A percentile compares a stretch with the other conserved stretches of the same genome.
Evolutionary conservation across 2,888 invertebrate species (phyloP).

Genomic region (Ellobium chinense): DNA sequence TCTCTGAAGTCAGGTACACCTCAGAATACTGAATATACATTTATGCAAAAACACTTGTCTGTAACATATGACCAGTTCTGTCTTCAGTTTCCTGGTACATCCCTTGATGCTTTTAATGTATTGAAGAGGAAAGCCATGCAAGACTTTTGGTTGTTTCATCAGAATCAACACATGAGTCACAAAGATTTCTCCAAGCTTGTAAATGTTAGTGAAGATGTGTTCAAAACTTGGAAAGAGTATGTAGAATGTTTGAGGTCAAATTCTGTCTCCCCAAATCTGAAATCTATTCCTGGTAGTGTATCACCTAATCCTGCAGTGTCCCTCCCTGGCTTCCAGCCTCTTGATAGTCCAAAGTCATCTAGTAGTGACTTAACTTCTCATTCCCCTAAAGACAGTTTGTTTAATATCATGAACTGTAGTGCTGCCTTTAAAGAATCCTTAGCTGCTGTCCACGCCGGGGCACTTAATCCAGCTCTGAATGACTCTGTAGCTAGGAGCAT

Average conservation of each 20-base stretch:
- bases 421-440: slow-evolving; percentile 9
- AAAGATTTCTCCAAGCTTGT: slow-evolving; percentile 43
- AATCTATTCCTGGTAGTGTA: neutral
- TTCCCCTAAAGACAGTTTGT: neutral
- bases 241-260: slow-evolving; percentile 21
- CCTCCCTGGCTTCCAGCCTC: slow-evolving; percentile 11
- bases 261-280: slow-evolving; percentile 12
- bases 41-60: slow-evolving; percentile 48
- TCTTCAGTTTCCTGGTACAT: slow-evolving; percentile 41
- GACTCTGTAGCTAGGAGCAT: slow-evolving; percentile 33
- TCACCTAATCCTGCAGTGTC: slow-evolving; percentile 10
- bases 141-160: slow-evolving; percentile 43
- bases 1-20: slow-evolving; percentile 5
- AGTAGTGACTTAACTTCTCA: neutral
- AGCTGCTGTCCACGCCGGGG: slow-evolving; percentile 1
- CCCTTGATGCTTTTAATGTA: slow-evolving; percentile 45
- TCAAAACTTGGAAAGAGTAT: slow-evolving; percentile 40
- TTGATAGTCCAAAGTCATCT: slow-evolving; percentile 20
- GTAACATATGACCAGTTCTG: slow-evolving; percentile 45
- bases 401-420: neutral
- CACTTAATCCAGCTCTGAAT: slow-evolving; percentile 15
- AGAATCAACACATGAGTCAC: slow-evolving; percentile 41
- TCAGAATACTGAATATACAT: slow-evolving; percentile 34
- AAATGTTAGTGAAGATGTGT: slow-evolving; percentile 35
- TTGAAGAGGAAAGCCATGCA: slow-evolving; percentile 42